Evolutionary conservation across 1,140 invertebrate species (phyloP).

Genomic region (Zophobas morio): DNA sequence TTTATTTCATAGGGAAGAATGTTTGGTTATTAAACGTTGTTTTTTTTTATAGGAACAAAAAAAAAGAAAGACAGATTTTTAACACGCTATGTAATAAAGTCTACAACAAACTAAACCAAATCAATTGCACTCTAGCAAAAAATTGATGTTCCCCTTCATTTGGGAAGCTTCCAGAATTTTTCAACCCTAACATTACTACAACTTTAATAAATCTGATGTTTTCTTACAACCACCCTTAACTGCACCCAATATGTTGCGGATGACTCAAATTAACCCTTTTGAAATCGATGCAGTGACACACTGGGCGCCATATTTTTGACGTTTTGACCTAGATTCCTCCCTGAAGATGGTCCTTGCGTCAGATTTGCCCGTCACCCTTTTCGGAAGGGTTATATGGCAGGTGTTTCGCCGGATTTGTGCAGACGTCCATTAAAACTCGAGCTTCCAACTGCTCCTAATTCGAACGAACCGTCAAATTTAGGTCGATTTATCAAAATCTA

Average conservation of each 20-base stretch:
- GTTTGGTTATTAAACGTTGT: too few relatives aligned
- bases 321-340: slow-evolving; percentile 44
- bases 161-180: too few relatives aligned
- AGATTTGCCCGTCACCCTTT: slow-evolving; percentile 40
- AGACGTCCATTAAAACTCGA: not conserved
- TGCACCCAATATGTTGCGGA: slow-evolving; percentile 33
- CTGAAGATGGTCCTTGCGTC: slow-evolving; percentile 7
- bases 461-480: slow-evolving; percentile 2
- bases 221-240: too few relatives aligned
- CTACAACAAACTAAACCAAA: too few relatives aligned
- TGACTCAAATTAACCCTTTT: slow-evolving; percentile 24
- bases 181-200: too few relatives aligned
- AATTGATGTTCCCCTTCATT: too few relatives aligned
- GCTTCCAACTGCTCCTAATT: not conserved
- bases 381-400: slow-evolving; percentile 19
- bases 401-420: slow-evolving; percentile 1
- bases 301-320: slow-evolving; percentile 36
- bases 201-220: too few relatives aligned
- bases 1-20: too few relatives aligned
- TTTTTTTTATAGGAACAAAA: too few relatives aligned
- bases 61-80: too few relatives aligned
- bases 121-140: too few relatives aligned
- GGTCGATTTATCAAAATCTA: slow-evolving; percentile 28
- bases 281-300: slow-evolving; percentile 36
- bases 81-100: too few relatives aligned